Conservation (phyloP, 2,797 vertebrate species). For the Taenioides sp. region DNA sequence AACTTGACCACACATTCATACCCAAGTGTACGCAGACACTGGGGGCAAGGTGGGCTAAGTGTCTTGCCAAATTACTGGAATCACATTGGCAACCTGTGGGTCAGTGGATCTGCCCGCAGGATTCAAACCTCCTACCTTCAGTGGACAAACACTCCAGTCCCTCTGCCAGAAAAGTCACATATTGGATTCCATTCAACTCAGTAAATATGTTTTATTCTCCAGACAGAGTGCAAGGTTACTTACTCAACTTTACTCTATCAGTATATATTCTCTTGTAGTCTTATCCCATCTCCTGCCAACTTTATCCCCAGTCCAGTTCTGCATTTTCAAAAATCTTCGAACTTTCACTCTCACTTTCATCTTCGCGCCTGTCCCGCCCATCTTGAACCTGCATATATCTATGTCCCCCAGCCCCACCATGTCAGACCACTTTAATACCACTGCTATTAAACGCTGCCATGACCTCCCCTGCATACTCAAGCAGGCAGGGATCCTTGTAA, state of each 20-base stretch:
- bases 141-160: too few relatives aligned
- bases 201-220: not conserved
- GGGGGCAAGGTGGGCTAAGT: too few relatives aligned
- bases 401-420: conserved; percentile 51
- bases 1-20: too few relatives aligned
- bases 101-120: too few relatives aligned
- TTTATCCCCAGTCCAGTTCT: not conserved
- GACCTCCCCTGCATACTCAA: conserved; percentile 72
- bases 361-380: conserved; percentile 35
- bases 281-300: not conserved
- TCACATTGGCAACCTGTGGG: too few relatives aligned
- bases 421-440: conserved; percentile 64
- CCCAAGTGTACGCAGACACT: too few relatives aligned
- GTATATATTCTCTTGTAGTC: not conserved
- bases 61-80: too few relatives aligned
- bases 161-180: too few relatives aligned
- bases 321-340: conserved; percentile 1
- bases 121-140: too few relatives aligned
- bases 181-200: too few relatives aligned
- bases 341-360: conserved; percentile 22
- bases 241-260: not conserved
- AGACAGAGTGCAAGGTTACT: conserved; percentile 7
- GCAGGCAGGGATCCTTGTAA: conserved; percentile 73
- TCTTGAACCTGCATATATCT: conserved; percentile 52
- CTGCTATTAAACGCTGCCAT: conserved; percentile 71